Base-by-base conservation (phyloP, 2,113 vertebrate genomes). In the Sigmodon hispidus region DNA sequence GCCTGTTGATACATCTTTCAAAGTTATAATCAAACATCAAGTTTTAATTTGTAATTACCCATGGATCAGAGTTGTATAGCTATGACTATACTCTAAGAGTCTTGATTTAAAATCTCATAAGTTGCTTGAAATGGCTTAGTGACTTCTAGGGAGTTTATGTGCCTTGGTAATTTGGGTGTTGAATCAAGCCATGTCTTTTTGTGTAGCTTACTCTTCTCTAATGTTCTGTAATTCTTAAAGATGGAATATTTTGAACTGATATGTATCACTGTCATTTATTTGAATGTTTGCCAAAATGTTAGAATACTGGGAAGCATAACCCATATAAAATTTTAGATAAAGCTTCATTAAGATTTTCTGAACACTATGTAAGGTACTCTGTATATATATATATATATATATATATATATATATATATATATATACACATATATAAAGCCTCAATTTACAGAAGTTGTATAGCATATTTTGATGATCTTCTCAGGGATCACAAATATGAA, bases 1-100 rank as follows among this genome's bases (percentile, higher is more conserved):
- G 17, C 6, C 24, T 92, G 29, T 85, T 87, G 69, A 83, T 94
- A 65, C 4, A 50, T 63, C 45, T 89, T 93, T 89, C n/a, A 89
- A 36, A 36, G 0, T 89, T 61, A 55, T 24, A 87, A 52, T 95
- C 57, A 89, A 94, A 19, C 63, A 88, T 45, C 45, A 36, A 65
- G 15, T 7, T 95, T 7, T 73, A 86, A 83, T 73, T 93, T 92
- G 7, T 8, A 61, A 76, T 65, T 93, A 29, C 22, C 63, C n/a
- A 77, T 67, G 29, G 57, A 73, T 89, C 45, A 91, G 26, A 81
- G 63, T 1, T 26, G 3, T 73, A 4, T 36, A 48, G 43, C 70
- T 83, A 81, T 75, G 40, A 67, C 16, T 55, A 59, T 88, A 95
- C 55, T 40, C 48, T 40, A 15, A 79, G 17, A 72, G 1, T 65